Evolutionary conservation across 2,888 invertebrate species (phyloP).

Genomic region (Torymus texanus): DNA sequence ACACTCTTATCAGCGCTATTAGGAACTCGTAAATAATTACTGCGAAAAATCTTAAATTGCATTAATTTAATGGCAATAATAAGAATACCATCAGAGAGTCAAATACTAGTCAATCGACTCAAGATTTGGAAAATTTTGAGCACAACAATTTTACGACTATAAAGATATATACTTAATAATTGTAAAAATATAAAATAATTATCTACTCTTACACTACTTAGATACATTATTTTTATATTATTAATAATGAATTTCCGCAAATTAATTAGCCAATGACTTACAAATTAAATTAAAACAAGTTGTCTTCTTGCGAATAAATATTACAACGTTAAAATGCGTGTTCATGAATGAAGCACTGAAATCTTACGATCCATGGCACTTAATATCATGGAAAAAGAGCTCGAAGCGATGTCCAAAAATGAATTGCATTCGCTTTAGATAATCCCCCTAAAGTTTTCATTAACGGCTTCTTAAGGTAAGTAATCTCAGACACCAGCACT

Average conservation of each 20-base stretch:
- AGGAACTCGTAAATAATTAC: conserved; percentile 44
- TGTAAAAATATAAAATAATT: too few species aligned
- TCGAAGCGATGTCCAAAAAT: conserved; percentile 3
- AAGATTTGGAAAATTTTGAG: neutral
- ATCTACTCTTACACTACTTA: too few species aligned
- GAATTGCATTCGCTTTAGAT: too few species aligned
- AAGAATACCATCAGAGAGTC: neutral
- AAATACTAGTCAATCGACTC: conserved; percentile 7
- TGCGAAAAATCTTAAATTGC: conserved; percentile 11
- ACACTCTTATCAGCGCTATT: conserved; percentile 29
- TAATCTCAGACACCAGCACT: conserved; percentile 30
- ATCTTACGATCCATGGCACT: conserved; percentile 27
- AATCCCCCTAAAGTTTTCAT: too few species aligned
- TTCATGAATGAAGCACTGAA: conserved; percentile 7
- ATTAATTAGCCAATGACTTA: too few species aligned
- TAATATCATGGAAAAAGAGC: conserved; percentile 3
- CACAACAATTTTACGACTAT: neutral
- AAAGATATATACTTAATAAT: too few species aligned
- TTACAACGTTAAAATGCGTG: too few species aligned
- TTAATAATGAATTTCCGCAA: too few species aligned
- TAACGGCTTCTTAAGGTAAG: conserved; percentile 25
- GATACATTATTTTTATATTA: too few species aligned
- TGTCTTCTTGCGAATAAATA: too few species aligned
- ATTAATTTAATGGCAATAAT: conserved; percentile 1
- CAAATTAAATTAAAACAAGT: too few species aligned